Percentiles rank a stretch among this genome's conserved stretches.
Evolutionary conservation across 2,888 invertebrate species (phyloP).

Genomic region (Lordiphosa andalusiaca): DNA sequence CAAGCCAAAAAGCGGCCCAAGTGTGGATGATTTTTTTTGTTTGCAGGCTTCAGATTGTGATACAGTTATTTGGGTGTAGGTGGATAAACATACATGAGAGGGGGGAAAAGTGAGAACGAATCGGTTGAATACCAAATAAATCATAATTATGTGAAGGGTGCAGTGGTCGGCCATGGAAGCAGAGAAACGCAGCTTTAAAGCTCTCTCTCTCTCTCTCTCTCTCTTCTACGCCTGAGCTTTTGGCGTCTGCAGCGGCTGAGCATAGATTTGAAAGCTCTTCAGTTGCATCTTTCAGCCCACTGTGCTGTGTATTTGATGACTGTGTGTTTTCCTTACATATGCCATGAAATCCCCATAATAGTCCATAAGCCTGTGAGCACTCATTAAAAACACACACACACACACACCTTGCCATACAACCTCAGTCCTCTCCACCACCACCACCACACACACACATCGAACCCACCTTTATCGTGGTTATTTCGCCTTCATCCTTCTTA

Average conservation of each 20-base stretch:
- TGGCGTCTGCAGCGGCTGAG: too few species aligned
- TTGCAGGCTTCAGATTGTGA: slow-evolving; percentile 56
- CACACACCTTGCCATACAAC: slow-evolving; percentile 11
- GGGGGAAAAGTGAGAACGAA: too few species aligned
- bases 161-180: too few species aligned
- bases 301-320: slow-evolving; percentile 23
- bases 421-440: slow-evolving; percentile 20
- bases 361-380: slow-evolving; percentile 31
- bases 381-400: slow-evolving; percentile 14
- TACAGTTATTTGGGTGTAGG: too few species aligned
- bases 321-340: slow-evolving; percentile 13
- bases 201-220: too few species aligned
- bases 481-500: slow-evolving; percentile 17
- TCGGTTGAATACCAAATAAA: too few species aligned
- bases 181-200: too few species aligned
- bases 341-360: slow-evolving; percentile 23
- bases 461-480: slow-evolving; percentile 38
- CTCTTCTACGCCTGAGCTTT: too few species aligned
- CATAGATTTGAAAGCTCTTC: too few species aligned
- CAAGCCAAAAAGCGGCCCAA: slow-evolving; percentile 46
- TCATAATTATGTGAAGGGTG: too few species aligned
- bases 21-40: slow-evolving; percentile 56
- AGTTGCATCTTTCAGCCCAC: background rate
- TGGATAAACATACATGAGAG: too few species aligned
- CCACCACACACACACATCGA: slow-evolving; percentile 39